A percentile compares a stretch with the other conserved stretches of the same genome.
phyloP scores from a whole-genome alignment of 2,113 vertebrate species.

The Murina feae region DNA sequence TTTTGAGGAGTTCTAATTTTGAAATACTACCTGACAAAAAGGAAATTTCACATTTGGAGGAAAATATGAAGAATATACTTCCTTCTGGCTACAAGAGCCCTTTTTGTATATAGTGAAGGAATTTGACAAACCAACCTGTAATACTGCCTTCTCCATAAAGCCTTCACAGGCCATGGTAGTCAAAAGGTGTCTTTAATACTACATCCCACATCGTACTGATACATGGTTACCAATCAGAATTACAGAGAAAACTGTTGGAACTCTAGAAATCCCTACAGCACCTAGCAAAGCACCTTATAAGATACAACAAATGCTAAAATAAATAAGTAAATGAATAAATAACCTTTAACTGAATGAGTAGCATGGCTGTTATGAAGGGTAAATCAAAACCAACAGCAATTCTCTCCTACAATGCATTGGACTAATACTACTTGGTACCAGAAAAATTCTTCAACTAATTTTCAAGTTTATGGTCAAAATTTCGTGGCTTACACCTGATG shows the following conservation, averaged over 20 bases:
- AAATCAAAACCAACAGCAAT: neutral
- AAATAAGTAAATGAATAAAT: neutral
- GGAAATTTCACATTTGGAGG: slow-evolving; percentile 4
- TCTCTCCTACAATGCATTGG: neutral
- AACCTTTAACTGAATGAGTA: neutral
- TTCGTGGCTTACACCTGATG: neutral
- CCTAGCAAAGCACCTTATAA: neutral
- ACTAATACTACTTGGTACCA: no score
- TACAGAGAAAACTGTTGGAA: neutral
- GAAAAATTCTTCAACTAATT: no score
- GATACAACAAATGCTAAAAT: neutral
- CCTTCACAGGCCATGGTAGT: neutral
- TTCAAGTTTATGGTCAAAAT: neutral
- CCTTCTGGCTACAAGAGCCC: neutral
- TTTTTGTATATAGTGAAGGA: neutral
- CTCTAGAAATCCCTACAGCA: neutral
- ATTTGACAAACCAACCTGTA: neutral
- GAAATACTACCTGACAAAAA: neutral
- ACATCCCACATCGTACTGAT: neutral
- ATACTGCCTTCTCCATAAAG: neutral
- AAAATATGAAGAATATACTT: neutral
- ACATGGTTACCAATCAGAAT: neutral
- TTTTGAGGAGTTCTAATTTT: slow-evolving; percentile 12
- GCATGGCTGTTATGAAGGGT: neutral
- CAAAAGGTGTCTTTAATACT: neutral